Evolutionary conservation across 2,888 invertebrate genomes (phyloP).

Genomic region (Smittia aterrima): DNA sequence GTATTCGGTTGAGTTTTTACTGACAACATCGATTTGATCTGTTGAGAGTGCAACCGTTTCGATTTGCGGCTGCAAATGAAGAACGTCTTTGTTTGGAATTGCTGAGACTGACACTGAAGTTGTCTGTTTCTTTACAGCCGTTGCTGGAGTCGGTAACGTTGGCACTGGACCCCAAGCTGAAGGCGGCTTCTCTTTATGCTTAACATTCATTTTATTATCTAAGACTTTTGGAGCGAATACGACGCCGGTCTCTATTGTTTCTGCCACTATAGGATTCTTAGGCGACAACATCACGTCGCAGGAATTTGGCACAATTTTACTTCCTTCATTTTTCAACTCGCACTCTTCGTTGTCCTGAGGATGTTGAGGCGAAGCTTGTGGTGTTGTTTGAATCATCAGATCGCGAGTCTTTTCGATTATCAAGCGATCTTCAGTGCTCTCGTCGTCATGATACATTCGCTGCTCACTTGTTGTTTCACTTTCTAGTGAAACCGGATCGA

Average conservation of each 20-base stretch:
- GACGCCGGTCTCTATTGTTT: neutral
- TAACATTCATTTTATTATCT: neutral
- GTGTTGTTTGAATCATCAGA: neutral
- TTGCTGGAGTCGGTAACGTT: neutral
- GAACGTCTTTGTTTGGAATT: constrained; percentile 17
- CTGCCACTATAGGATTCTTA: neutral
- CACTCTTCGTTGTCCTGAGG: neutral
- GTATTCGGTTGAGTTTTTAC: neutral
- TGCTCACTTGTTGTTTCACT: neutral
- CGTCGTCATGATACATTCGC: neutral
- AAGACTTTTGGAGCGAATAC: neutral
- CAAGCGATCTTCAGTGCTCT: neutral
- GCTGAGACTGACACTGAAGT: constrained; percentile 20
- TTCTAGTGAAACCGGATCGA: neutral
- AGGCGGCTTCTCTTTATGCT: constrained; percentile 20
- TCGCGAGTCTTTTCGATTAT: constrained; percentile 15
- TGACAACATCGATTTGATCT: neutral
- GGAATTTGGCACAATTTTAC: neutral
- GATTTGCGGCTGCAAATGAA: neutral
- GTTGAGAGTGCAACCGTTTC: neutral
- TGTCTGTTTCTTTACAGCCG: constrained; percentile 3
- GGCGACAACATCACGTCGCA: neutral
- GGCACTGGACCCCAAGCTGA: neutral
- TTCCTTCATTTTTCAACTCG: neutral
- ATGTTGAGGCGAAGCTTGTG: neutral